Conservation (phyloP, 2,797 vertebrate genomes). For the Staurois parvus region DNA sequence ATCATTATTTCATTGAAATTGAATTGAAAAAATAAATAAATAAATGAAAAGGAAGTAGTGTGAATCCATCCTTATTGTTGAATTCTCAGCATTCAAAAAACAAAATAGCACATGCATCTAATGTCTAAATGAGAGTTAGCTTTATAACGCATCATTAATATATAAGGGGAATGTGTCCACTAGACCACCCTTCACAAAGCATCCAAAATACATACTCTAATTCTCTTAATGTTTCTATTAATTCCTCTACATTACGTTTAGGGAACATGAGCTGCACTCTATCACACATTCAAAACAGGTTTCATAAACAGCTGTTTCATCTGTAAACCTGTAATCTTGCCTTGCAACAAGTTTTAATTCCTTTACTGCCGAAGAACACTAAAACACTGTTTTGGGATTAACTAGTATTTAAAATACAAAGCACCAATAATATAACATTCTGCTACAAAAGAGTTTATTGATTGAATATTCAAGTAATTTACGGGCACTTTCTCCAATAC, state of each 20-base stretch:
- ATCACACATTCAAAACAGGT: conserved; percentile 13
- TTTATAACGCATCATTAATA: too few species aligned
- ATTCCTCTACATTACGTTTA: background rate
- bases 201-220: too few species aligned
- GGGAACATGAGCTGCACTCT: background rate
- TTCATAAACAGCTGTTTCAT: conserved; percentile 29
- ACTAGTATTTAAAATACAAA: conserved; percentile 44
- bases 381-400: conserved; percentile 38
- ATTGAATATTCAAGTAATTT: conserved; percentile 43
- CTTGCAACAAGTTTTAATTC: conserved; percentile 36
- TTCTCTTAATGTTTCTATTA: background rate
- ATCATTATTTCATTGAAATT: too few species aligned
- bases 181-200: too few species aligned
- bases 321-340: conserved; percentile 30
- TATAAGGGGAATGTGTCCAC: too few species aligned
- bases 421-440: conserved; percentile 30
- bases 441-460: conserved; percentile 30
- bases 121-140: too few species aligned
- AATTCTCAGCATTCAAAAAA: too few species aligned
- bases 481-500: background rate
- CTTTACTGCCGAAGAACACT: conserved; percentile 24
- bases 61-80: too few species aligned
- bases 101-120: too few species aligned
- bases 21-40: too few species aligned
- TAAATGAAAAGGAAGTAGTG: too few species aligned